These are phyloP conservation scores for Cephalopterus ornatus DNA, from an alignment of 2,113 vertebrate genomes.

Conservation along the genomic window DNA sequence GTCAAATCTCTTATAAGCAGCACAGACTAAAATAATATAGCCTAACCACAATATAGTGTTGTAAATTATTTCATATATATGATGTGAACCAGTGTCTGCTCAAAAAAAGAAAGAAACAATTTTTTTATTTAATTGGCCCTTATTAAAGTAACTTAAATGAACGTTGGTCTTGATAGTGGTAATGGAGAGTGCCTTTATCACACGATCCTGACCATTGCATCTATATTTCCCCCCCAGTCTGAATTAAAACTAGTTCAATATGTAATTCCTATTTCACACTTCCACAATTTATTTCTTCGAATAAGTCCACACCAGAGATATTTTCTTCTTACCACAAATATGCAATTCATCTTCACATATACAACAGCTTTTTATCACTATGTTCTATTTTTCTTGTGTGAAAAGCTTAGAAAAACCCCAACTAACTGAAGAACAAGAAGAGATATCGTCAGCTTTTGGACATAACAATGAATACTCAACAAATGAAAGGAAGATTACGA, in stretches of 20 bases:
- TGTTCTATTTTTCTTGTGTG: background rate
- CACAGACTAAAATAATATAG: background rate
- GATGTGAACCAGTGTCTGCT: background rate
- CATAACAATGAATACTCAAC: background rate
- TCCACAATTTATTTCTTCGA: background rate
- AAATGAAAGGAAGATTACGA: background rate
- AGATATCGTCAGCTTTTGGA: background rate
- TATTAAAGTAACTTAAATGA: background rate
- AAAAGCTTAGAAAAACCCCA: background rate
- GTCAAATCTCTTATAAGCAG: background rate
- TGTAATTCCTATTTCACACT: background rate
- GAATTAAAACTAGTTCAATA: background rate
- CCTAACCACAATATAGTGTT: background rate
- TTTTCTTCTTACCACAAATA: background rate
- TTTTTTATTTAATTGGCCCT: background rate
- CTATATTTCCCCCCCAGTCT: background rate
- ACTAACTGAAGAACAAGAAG: background rate
- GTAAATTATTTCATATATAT: background rate
- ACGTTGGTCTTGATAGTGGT: background rate
- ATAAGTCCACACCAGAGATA: background rate
- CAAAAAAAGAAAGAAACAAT: background rate
- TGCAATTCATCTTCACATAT: background rate
- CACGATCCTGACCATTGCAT: background rate
- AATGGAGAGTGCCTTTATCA: background rate
- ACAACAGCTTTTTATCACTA: background rate